Base-by-base conservation (phyloP, 2,888 invertebrate genomes). In the Pheosia gnoma region DNA sequence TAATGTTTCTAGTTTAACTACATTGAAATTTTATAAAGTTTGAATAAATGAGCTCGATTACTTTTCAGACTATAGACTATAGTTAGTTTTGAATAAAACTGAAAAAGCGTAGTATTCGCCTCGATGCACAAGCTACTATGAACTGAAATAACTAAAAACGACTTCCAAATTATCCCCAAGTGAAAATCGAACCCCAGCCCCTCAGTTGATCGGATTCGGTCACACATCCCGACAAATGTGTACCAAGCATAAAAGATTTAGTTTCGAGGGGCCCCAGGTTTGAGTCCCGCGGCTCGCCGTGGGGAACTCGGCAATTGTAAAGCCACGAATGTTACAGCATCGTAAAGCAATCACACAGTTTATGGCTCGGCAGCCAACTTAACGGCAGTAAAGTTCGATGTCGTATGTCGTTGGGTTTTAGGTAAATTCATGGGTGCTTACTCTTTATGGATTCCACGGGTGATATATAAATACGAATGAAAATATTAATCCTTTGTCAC, bases 301-400 rank as follows among this genome's bases (percentile, higher is more conserved):
- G 58, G 65, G 70, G 65, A 70, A 67, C 60, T 63, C 65, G 60
- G 64, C 65, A 72, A 79, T 71, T 71, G 78, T 79, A 71, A 77
- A 75, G 68, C 74, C 72, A 59, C 60, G 68, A 67, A 73, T 77
- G 86, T 86, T 84, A 87, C 77, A 78, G 59, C 81, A 75, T 77
- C 83, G 74, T 86, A 84, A 88, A 86, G 78, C 83, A 83, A 86
- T 87, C 86, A 83, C 79, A 77, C 74, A 75, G 77, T 76, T 78
- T 83, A 85, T 82, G 77, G 75, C 80, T 73, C 72, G 73, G 82
- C 85, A 74, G 82, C 85, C 82, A 84, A 85, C 78, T 81, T 84
- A 80, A 80, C 80, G 79, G 75, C 74, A 68, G 72, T 74, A 74
- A 67, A 71, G 75, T 71, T 74, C 63, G 66, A 67, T 80, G 79